Evolutionary conservation across 2,797 vertebrate species (phyloP), one percentile per base, ranked within the genome.

Genomic region (Simalia tracyae): DNA sequence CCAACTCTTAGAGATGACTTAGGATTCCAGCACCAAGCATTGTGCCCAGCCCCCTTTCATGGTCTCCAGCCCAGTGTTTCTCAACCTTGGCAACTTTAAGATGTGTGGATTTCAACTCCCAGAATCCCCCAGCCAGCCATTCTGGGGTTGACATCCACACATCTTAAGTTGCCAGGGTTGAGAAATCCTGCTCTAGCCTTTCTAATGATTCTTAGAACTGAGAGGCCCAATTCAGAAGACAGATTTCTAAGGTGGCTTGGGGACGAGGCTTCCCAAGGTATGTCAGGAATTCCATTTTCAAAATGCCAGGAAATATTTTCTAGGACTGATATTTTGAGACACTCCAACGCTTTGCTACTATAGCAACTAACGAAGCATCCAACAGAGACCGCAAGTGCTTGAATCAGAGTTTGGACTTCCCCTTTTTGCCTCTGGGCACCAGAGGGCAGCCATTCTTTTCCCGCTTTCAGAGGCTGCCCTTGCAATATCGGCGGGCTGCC

Each of bases 331-430:
- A 19, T 22, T 84, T 42, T 11, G 36, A 54, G 72, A 26, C n/a
- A 50, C 66, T 81, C 46, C 92, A 87, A 63, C 15, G 24, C 66
- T 42, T 9, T 10, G 92, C 92, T 92, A 24, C 92, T 81, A 87
- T 92, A 76, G 85, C 92, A 90, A 84, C 89, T 81, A 46, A 64
- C 56, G 5, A 64, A 60, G 15, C 7, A 5, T 31, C 17, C 63
- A 11, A 50, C 26, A 17, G 46, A 68, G 56, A 60, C 22, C n/a
- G 17, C 7, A 17, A n/a, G 57, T 5, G 17, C 22, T 87, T n/a
- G 5, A 54, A 57, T 54, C 54, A 7, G 4, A 26, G 15, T 54
- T 63, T n/a, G 14, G 89, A 36, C 8, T 61, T n/a, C 28, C 81
- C 59, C 61, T 92, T 54, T 26, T 42, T 24, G 14, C 68, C 10